A percentile compares a stretch with the other conserved stretches of the same genome.
Evolutionary conservation across 2,797 vertebrate genomes (phyloP).

Genomic region (Brotula barbata): DNA sequence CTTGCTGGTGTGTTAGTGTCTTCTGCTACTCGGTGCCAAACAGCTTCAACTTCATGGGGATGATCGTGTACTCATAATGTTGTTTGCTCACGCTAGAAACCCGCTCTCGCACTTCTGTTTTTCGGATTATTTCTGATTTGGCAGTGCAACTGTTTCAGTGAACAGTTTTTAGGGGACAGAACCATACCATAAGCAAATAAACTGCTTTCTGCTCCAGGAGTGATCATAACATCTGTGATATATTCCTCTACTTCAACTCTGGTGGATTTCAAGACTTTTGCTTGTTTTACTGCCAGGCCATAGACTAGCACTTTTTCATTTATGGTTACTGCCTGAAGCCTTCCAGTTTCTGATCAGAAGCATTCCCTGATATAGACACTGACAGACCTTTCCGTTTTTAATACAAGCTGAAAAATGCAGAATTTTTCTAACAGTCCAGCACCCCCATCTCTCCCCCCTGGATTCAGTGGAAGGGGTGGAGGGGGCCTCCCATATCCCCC

Average conservation of each 20-base stretch:
- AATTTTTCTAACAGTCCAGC: slow-evolving; percentile 82
- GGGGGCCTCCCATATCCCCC: slow-evolving; percentile 76
- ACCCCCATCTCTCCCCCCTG: slow-evolving; percentile 74
- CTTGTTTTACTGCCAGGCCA: slow-evolving; percentile 60
- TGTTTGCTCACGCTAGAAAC: slow-evolving; percentile 56
- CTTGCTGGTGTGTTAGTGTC: slow-evolving; percentile 49
- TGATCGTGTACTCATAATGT: slow-evolving; percentile 52
- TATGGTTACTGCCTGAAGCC: slow-evolving; percentile 61
- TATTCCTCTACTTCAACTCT: slow-evolving; percentile 56
- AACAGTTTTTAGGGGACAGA: slow-evolving; percentile 34
- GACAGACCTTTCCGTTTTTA: slow-evolving; percentile 53
- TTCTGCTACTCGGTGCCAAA: slow-evolving; percentile 74
- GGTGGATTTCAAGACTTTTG: slow-evolving; percentile 62
- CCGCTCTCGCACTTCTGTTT: slow-evolving; percentile 28
- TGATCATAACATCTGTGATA: slow-evolving; percentile 48
- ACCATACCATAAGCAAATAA: slow-evolving; percentile 15
- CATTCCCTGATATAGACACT: slow-evolving; percentile 65
- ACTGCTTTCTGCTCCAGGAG: slow-evolving; percentile 45
- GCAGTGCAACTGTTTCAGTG: slow-evolving; percentile 28
- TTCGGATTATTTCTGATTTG: slow-evolving; percentile 28
- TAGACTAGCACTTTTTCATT: slow-evolving; percentile 60
- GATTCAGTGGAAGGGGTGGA: slow-evolving; percentile 75
- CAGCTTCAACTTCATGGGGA: slow-evolving; percentile 58
- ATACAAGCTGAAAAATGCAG: slow-evolving; percentile 77
- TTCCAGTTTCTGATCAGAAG: slow-evolving; percentile 61